A percentile compares a stretch with the other conserved stretches of the same genome.
Evolutionary conservation across 1,140 invertebrate species (phyloP).

Genomic region (Centruroides sculpturatus): DNA sequence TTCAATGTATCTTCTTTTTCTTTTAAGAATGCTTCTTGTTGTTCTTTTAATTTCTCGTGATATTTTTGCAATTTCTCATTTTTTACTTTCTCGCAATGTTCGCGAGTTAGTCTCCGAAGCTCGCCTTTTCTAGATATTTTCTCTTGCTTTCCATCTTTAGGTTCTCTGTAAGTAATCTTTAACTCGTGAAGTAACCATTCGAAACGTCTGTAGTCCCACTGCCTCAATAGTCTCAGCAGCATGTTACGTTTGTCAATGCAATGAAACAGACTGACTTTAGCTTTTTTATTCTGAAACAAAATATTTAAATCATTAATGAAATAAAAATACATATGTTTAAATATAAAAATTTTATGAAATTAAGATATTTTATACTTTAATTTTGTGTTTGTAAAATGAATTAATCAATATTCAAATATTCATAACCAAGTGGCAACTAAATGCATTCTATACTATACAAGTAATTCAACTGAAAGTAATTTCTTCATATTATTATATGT

Average conservation of each 20-base stretch:
- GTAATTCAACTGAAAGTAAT: no score
- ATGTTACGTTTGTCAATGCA: slow-evolving; percentile 5
- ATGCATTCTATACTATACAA: no score
- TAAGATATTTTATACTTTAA: no score
- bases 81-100: slow-evolving; percentile 12
- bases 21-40: slow-evolving; percentile 7
- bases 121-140: slow-evolving; percentile 11
- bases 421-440: no score
- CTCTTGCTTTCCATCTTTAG: background rate
- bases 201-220: slow-evolving; percentile 10
- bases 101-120: slow-evolving; percentile 11
- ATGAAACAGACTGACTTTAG: no score
- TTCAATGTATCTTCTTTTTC: slow-evolving; percentile 9
- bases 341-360: no score
- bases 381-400: no score
- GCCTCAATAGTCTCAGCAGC: slow-evolving; percentile 1
- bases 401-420: no score
- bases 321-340: no score
- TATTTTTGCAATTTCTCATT: slow-evolving; percentile 7
- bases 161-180: slow-evolving; percentile 1
- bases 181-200: slow-evolving; percentile 8
- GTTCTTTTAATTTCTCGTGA: slow-evolving; percentile 9
- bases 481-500: no score
- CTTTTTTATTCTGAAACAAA: no score
- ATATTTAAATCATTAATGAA: no score